Evolutionary conservation across 2,888 invertebrate genomes (phyloP), one percentile per base, ranked within the genome.

Genomic region (Steromphala cineraria): DNA sequence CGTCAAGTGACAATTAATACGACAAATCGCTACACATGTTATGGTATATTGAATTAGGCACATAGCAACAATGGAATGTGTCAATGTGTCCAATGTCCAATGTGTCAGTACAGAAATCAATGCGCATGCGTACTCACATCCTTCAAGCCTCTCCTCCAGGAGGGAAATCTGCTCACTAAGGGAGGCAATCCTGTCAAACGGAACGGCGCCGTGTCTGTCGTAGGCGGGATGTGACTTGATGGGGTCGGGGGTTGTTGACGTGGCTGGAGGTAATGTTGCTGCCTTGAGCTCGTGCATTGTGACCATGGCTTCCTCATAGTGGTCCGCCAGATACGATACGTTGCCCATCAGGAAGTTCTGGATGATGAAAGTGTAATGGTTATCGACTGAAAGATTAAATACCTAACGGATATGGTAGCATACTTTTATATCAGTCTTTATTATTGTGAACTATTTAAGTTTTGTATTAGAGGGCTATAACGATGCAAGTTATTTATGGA

Each of bases 91-190:
- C 2, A 36, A 7, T 2, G 36, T 36, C n/a, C n/a, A n/a, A n/a
- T n/a, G n/a, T 36, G 7, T 36, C 36, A 2, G 7, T 4, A 36
- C 36, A 5, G 46, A 46, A 1, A 46, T 10, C 46, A 5, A 46
- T 46, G 8, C 10, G 46, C 46, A 46, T 19, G 15, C 2, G 28
- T 62, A 85, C 88, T 87, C 82, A 88, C 89, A 89, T 28, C 84
- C 79, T 40, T 87, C 87, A 28, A 88, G 83, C 21, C 85, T 83
- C 74, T 88, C 89, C 71, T 89, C 89, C 81, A 88, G 81, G n/a
- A 88, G 81, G 0, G 87, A 86, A 7, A 88, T 88, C 83, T 89
- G 89, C 75, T 87, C 83, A 79, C 88, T 89, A 8, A 88, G 84
- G 4, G 89, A 88, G 24, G 84, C 82, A 36, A 88, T 79, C 46